Evolutionary conservation across 1,140 invertebrate genomes (phyloP).

Genomic region (Tetramorium alpestre): DNA sequence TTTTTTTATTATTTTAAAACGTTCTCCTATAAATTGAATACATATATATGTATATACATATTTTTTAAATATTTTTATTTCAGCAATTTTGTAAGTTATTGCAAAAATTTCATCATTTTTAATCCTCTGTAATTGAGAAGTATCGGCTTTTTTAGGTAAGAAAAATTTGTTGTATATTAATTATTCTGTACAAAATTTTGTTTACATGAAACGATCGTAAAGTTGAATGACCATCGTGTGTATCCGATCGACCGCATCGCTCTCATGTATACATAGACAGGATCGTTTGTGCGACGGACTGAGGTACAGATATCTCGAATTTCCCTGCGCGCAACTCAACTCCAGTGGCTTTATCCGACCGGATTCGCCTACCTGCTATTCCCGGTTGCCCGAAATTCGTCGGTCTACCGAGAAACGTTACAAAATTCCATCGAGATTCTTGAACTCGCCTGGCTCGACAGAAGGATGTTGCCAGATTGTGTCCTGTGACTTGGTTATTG

Average conservation of each 20-base stretch:
- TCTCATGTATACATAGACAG: neutral
- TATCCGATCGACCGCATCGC: conserved; percentile 20
- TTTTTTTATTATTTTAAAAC: neutral
- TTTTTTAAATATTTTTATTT: neutral
- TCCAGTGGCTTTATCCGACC: conserved; percentile 32
- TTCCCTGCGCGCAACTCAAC: conserved; percentile 47
- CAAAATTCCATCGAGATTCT: conserved; percentile 59
- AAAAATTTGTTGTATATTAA: neutral
- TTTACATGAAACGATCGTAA: neutral
- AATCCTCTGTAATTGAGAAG: neutral
- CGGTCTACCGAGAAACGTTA: conserved; percentile 59
- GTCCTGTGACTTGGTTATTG: neutral
- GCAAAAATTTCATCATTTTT: neutral
- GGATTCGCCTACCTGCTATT: conserved; percentile 49
- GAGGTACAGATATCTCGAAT: conserved; percentile 57
- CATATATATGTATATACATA: neutral
- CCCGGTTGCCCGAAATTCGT: conserved; percentile 51
- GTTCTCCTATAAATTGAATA: neutral
- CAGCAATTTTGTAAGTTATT: neutral
- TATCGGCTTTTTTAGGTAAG: neutral
- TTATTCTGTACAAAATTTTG: neutral
- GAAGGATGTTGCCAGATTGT: neutral
- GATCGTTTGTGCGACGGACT: conserved; percentile 47
- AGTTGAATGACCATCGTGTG: conserved; percentile 21
- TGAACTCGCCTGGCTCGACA: neutral